Percentiles rank a stretch among this genome's conserved stretches.
Evolutionary conservation across 23 tunicate genomes (phyloP).

Genomic region (Ciona savignyi): DNA sequence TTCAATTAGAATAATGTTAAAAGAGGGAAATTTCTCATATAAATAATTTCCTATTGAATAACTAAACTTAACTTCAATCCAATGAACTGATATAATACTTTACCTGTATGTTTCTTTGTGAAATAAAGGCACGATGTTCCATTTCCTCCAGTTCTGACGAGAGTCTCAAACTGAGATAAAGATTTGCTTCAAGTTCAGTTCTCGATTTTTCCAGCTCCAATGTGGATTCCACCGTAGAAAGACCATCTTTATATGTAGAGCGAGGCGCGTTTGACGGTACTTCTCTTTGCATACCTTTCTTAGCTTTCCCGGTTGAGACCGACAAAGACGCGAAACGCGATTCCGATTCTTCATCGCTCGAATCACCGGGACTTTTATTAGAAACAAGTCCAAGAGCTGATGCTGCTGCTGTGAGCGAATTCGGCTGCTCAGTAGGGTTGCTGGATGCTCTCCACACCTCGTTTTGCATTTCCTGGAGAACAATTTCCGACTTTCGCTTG

Average conservation of each 20-base stretch:
- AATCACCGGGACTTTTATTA: slow-evolving; percentile 23
- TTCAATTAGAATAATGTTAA: not conserved
- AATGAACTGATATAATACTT: not conserved
- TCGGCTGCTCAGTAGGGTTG: slow-evolving; percentile 10
- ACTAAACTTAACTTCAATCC: too few relatives aligned
- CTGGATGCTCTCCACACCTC: slow-evolving; percentile 75
- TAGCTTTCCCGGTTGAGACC: slow-evolving; percentile 10
- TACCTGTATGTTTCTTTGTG: slow-evolving; percentile 33
- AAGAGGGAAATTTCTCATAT: too few relatives aligned
- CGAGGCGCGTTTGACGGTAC: not conserved
- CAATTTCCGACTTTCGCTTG: slow-evolving; percentile 51
- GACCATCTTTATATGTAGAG: not conserved
- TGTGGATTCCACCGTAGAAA: slow-evolving; percentile 9
- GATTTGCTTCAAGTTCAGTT: slow-evolving; percentile 67
- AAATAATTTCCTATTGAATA: too few relatives aligned
- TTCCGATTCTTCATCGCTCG: slow-evolving; percentile 53
- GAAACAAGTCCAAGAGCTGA: slow-evolving; percentile 51
- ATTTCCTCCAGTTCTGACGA: slow-evolving; percentile 70
- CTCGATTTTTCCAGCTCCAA: slow-evolving; percentile 32
- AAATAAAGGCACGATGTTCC: slow-evolving; percentile 18
- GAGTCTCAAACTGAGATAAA: slow-evolving; percentile 49
- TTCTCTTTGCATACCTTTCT: not conserved
- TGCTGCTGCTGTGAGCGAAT: slow-evolving; percentile 35
- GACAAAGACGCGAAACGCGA: slow-evolving; percentile 9
- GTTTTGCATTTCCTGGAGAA: slow-evolving; percentile 65